Evolutionary conservation across 2,888 invertebrate species (phyloP), one percentile per base, ranked within the genome.

Genomic region (Lottia gigantea): DNA sequence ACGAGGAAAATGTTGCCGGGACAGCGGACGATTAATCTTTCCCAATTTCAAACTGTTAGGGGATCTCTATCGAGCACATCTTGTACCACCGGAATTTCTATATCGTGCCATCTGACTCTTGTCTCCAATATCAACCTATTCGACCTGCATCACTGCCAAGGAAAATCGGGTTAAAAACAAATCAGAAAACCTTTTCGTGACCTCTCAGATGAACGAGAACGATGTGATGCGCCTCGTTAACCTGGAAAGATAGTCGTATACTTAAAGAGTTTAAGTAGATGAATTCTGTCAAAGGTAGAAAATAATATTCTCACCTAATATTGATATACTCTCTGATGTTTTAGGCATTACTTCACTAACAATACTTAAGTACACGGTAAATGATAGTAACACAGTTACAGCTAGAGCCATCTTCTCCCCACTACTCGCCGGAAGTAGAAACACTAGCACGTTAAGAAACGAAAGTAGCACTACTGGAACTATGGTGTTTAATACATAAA

Each of bases 371-470:
- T 80, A 81, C 40, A 81, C 80, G 3, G 81, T 81, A 71, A 80
- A 81, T 11, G 81, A 81, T 46, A 81, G 72, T n/a, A 81, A 74
- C 8, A 81, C 81, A 0, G 81, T 81, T 4, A 81, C 81, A 3
- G 81, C 81, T 63, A 81, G 73, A 25, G 81, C 79, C 79, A 81
- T 81, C 72, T 81, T 81, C 76, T 81, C 81, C 2, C 81, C 81
- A 11, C 79, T 79, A 62, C 76, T 78, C 7, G 79, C 77, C 11
- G 81, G 81, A 65, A 81, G 73, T 71, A 80, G 72, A 66, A 81
- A 81, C 40, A 81, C 81, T 61, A 81, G 72, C 40, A 81, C 77
- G 70, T 80, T 81, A 2, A 81, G 72, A 61, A 81, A 72, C 0
- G 81, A 81, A 71, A 81, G 64, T 77, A 81, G 77, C 62, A 80